phyloP scores from a whole-genome alignment of 1,140 invertebrate species.

The Cataglyphis hispanica region DNA sequence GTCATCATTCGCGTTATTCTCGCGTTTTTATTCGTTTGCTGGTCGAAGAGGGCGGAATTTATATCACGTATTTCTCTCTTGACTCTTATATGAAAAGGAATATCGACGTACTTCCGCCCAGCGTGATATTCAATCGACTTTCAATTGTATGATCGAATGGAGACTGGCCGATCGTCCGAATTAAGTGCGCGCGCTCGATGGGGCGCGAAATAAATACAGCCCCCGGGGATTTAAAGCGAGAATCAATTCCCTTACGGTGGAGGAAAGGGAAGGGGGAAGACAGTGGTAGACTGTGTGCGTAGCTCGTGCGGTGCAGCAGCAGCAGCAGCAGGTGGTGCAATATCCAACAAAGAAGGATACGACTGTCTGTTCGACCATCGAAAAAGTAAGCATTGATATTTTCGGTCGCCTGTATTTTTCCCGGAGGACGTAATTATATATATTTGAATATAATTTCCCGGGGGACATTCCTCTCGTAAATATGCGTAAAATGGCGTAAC shows the following conservation, averaged over 20 bases:
- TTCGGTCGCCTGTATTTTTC: slow-evolving; percentile 1
- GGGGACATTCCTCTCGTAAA: too few relatives aligned
- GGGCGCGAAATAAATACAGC: slow-evolving; percentile 68
- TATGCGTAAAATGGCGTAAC: background rate
- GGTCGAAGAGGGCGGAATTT: slow-evolving; percentile 53
- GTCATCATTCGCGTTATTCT: background rate
- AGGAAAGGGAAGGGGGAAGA: too few relatives aligned
- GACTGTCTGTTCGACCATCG: background rate
- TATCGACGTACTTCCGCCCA: slow-evolving; percentile 22
- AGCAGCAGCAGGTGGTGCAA: slow-evolving; percentile 32
- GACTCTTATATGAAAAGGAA: slow-evolving; percentile 51
- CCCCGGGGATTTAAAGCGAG: slow-evolving; percentile 46
- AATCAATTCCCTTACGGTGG: slow-evolving; percentile 32
- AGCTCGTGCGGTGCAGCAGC: too few relatives aligned
- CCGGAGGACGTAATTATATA: too few relatives aligned
- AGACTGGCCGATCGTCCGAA: slow-evolving; percentile 60
- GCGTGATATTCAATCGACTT: slow-evolving; percentile 57
- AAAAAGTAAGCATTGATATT: slow-evolving; percentile 16
- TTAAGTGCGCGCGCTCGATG: slow-evolving; percentile 61
- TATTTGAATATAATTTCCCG: too few relatives aligned
- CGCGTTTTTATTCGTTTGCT: background rate
- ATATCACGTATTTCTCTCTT: slow-evolving; percentile 45
- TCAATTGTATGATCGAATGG: slow-evolving; percentile 68
- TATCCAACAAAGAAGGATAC: background rate
- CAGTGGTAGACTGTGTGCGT: too few relatives aligned